phyloP scores from a whole-genome alignment of 1,140 invertebrate species.

The Liolophura sinensis region DNA sequence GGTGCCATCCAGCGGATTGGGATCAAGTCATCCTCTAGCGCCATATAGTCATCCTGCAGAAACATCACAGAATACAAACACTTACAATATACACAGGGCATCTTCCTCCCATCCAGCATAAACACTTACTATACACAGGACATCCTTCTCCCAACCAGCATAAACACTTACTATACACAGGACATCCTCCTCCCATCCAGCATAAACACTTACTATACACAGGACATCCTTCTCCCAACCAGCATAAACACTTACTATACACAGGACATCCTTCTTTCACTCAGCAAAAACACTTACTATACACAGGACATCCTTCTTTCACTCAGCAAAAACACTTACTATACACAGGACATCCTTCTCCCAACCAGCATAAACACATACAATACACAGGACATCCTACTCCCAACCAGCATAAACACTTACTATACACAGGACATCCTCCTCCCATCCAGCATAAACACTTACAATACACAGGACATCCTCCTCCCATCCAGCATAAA shows the following conservation, averaged over 20 bases:
- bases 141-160: neutral
- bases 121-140: neutral
- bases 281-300: too few species aligned
- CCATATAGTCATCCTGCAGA: conserved; percentile 70
- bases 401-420: too few species aligned
- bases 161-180: conserved; percentile 1
- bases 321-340: too few species aligned
- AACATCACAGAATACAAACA: conserved; percentile 4
- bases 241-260: neutral
- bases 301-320: too few species aligned
- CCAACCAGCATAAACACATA: too few species aligned
- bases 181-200: neutral
- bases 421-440: too few species aligned
- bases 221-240: neutral
- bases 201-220: neutral
- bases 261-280: too few species aligned
- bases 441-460: too few species aligned
- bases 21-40: conserved; percentile 65
- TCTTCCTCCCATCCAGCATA: neutral
- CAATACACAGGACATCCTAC: too few species aligned
- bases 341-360: too few species aligned
- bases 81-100: neutral
- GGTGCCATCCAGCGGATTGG: conserved; percentile 79
- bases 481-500: too few species aligned
- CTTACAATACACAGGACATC: too few species aligned